These are phyloP conservation scores for Ochropleura plecta DNA, from an alignment of 2,888 invertebrate species.

Conservation along the genomic window DNA sequence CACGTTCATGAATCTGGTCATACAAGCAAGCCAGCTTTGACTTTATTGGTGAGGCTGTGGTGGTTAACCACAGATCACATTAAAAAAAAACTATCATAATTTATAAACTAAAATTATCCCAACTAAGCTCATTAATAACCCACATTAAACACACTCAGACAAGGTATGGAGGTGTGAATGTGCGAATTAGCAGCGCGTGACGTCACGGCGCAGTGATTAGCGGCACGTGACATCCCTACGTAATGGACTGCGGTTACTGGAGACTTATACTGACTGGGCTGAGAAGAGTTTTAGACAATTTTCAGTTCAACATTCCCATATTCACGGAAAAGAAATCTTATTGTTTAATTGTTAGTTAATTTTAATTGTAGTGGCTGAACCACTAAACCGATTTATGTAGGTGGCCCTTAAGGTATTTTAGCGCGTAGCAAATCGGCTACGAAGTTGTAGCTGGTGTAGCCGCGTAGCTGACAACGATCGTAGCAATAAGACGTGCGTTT, in stretches of 20 bases:
- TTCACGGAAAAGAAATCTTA: neutral
- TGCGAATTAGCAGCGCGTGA: conserved; percentile 78
- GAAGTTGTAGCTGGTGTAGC: neutral
- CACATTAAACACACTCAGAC: conserved; percentile 46
- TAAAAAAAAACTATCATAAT: neutral
- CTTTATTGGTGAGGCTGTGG: no score
- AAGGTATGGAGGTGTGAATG: conserved; percentile 78
- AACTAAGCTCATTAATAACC: conserved; percentile 41
- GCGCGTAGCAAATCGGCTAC: conserved; percentile 17
- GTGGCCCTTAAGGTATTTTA: neutral
- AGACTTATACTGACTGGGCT: neutral
- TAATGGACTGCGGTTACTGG: conserved; percentile 69
- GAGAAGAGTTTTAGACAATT: neutral
- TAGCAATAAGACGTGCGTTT: neutral
- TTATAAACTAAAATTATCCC: neutral
- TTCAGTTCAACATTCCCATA: neutral
- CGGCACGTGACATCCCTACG: conserved; percentile 76
- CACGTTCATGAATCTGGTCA: neutral
- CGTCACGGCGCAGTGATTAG: conserved; percentile 77
- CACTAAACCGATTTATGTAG: neutral
- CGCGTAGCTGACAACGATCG: neutral
- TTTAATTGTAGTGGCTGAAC: neutral
- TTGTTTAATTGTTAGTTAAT: neutral
- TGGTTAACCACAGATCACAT: no score
- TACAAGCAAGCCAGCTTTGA: neutral